A percentile compares a stretch with the other conserved stretches of the same genome.
Evolutionary conservation across 2,113 vertebrate species (phyloP).

Genomic region (Callospermophilus lateralis): DNA sequence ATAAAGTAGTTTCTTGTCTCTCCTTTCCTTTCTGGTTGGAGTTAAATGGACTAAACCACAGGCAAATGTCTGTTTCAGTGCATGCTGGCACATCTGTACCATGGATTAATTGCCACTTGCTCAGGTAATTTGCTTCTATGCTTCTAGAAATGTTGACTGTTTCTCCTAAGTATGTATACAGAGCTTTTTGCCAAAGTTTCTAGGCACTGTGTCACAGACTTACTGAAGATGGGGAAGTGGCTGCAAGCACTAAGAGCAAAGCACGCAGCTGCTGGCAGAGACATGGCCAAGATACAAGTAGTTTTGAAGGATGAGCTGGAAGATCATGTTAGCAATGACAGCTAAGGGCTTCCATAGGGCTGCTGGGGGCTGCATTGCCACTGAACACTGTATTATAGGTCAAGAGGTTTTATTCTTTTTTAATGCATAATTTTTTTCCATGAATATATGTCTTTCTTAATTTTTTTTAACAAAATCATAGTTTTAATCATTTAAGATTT

Average conservation of each 20-base stretch:
- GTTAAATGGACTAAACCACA: slow-evolving; percentile 58
- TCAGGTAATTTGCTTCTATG: slow-evolving; percentile 41
- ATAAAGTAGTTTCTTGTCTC: slow-evolving; percentile 68
- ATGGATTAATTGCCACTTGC: slow-evolving; percentile 33
- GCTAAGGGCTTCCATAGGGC: not conserved
- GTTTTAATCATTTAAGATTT: no score
- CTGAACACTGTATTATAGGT: not conserved
- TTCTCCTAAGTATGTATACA: slow-evolving; percentile 22
- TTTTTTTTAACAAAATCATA: no score
- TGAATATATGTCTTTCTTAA: no score
- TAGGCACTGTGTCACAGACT: slow-evolving; percentile 56
- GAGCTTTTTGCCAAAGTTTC: slow-evolving; percentile 51
- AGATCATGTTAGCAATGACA: not conserved
- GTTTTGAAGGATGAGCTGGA: slow-evolving; percentile 29
- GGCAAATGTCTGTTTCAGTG: not conserved
- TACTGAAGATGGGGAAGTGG: not conserved
- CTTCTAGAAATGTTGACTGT: slow-evolving; percentile 59
- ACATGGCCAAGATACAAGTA: not conserved
- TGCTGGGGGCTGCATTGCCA: not conserved
- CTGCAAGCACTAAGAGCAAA: slow-evolving; percentile 19
- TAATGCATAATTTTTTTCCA: not conserved
- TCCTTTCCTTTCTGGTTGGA: slow-evolving; percentile 55
- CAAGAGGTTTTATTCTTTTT: slow-evolving; percentile 15
- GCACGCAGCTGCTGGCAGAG: not conserved
- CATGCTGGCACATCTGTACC: not conserved